Base-by-base conservation (phyloP, 2,113 vertebrate genomes). In the Percina caprodes region DNA sequence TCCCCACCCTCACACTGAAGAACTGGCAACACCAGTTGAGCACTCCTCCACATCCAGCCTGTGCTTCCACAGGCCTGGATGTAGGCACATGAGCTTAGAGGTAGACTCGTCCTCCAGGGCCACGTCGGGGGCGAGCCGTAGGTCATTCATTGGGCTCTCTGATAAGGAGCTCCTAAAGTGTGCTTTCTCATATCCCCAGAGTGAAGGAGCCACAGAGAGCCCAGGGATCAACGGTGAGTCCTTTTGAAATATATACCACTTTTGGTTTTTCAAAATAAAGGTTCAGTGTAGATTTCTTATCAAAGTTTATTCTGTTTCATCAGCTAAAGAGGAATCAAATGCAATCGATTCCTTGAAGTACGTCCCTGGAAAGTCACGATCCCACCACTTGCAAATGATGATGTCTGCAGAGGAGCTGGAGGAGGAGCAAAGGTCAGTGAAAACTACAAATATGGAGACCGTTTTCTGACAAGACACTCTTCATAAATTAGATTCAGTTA, bases 371-470 rank as follows among this genome's bases (percentile, higher is more conserved):
- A 97, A 97, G 93, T 94, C 97, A 73, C 94, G 97, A 61, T 96
- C 96, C 45, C 97, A 96, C 88, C 97, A 97, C 73, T 94, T 97
- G 89, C 94, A 97, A 90, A 95, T 93, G 85, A 97, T 97, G 96
- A 96, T 99, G 97, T 97, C 96, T 89, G 95, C 93, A 92, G 97
- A 98, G 77, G 97, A 99, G 69, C 91, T 98, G 24, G 96, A 98
- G 88, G 97, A 98, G 90, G 98, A 99, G 61, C 97, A 97, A 90
- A 97, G 97, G 98, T 99, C 45, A 88, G 89, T 89, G 13, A 66
- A 74, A 60, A 74, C 51, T 56, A 65, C 66, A 77, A 65, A 70
- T 23, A 62, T 11, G 49, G 39, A 0, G 0, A 3, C 11, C 26
- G 0, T 23, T 23, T 35, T 69, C 26, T 33, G 12, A 68, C 23